Evolutionary conservation across 2,797 vertebrate genomes (phyloP).

Genomic region (Ptychadena robeensis): DNA sequence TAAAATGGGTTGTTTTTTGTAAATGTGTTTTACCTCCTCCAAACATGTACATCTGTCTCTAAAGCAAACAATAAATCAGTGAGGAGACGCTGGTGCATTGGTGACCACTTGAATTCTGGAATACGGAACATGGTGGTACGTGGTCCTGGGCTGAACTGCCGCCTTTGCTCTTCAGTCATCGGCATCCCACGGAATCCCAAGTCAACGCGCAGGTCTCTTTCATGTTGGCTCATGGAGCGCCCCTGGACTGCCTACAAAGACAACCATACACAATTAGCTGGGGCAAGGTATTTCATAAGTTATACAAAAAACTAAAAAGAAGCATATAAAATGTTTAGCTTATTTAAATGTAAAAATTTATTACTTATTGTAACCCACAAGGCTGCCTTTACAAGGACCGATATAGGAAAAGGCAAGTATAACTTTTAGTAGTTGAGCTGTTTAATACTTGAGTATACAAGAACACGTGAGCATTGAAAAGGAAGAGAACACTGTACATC

Average conservation of each 20-base stretch:
- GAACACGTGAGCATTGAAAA: too few relatives aligned
- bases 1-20: too few relatives aligned
- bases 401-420: too few relatives aligned
- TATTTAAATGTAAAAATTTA: too few relatives aligned
- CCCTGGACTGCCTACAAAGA: slow-evolving; percentile 81
- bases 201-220: slow-evolving; percentile 86
- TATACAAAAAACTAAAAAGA: background rate
- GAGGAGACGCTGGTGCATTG: slow-evolving; percentile 96
- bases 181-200: slow-evolving; percentile 96
- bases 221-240: slow-evolving; percentile 76
- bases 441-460: too few relatives aligned
- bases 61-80: slow-evolving; percentile 97
- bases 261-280: background rate
- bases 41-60: slow-evolving; percentile 97
- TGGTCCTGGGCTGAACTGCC: slow-evolving; percentile 97
- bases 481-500: too few relatives aligned
- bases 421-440: too few relatives aligned
- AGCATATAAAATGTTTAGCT: too few relatives aligned
- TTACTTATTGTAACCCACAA: too few relatives aligned
- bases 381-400: too few relatives aligned
- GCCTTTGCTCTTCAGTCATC: slow-evolving; percentile 95
- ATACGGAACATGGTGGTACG: slow-evolving; percentile 99
- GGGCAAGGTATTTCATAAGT: background rate
- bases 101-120: slow-evolving; percentile 99
- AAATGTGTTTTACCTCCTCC: slow-evolving; percentile 87